Evolutionary conservation across 2,113 vertebrate genomes (phyloP), one percentile per base, ranked within the genome.

Genomic region (Phylloscopus whistleri): DNA sequence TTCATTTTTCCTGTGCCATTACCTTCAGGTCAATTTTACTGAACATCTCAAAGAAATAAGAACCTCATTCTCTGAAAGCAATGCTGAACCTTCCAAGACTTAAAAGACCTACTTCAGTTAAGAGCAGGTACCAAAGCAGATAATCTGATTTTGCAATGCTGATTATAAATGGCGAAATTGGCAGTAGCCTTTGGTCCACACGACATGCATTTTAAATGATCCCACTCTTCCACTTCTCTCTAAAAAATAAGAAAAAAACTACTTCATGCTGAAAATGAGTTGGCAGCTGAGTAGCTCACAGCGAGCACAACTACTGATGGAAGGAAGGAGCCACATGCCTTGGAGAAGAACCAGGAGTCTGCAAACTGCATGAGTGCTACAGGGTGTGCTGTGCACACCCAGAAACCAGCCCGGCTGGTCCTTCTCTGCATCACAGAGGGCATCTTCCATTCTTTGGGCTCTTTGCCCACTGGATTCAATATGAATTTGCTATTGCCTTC

Each of bases 11-110:
- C 84, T 51, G 76, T 79, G 48, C 51, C 89, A 69, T 95, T 74
- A 86, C 70, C 52, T 80, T 39, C 83, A 55, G 21, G 74, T 96
- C 85, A 93, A 90, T 88, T 93, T 37, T 89, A 95, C 30, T 63
- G 95, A 94, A 77, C 39, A 91, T 44, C 53, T 74, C n/a, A 55
- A 77, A 86, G 49, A 89, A 86, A 60, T 70, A 91, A 89, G 37
- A 68, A 55, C 28, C 27, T 85, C 64, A 83, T 53, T 82, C 46
- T 39, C 74, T 60, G 35, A 87, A 35, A 90, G 72, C 41, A 83
- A 76, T 20, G 28, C 62, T 68, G 64, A 94, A 43, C 77, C 60
- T 76, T 46, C 24, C 16, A 58, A 59, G 53, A 63, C 67, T 77
- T 75, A 63, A 88, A 88, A 94, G 74, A 84, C 31, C 46, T 81